Evolutionary conservation across 1,140 invertebrate genomes (phyloP).

Genomic region (Caenorhabditis brenneri): DNA sequence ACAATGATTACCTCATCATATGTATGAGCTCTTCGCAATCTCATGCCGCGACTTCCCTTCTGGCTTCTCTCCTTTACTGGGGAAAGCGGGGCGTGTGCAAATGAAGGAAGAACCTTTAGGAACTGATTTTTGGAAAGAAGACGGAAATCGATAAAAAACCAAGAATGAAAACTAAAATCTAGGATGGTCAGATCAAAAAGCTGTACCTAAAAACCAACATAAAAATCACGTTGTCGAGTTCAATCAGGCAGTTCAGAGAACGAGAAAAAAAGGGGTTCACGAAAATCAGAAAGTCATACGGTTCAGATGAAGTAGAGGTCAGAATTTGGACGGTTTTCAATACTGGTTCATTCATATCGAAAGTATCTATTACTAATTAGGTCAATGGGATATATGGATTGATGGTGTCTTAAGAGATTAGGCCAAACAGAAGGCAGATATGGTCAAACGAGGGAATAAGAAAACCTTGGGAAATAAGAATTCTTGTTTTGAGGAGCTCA

Average conservation of each 20-base stretch:
- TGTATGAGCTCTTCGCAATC: slow-evolving; percentile 34
- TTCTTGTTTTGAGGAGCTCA: too few species aligned
- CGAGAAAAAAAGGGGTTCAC: slow-evolving; percentile 21
- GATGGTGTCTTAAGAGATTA: not conserved
- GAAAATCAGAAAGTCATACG: not conserved
- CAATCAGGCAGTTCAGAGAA: not conserved
- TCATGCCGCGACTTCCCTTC: not conserved
- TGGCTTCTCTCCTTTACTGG: not conserved
- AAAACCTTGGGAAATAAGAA: too few species aligned
- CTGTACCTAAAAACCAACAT: too few species aligned
- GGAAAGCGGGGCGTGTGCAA: not conserved
- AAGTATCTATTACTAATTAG: slow-evolving; percentile 19
- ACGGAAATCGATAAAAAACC: not conserved
- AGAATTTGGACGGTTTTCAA: not conserved
- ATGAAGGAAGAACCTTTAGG: not conserved
- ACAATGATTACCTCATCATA: slow-evolving; percentile 13
- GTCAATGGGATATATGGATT: not conserved
- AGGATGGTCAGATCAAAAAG: too few species aligned
- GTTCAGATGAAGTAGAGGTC: not conserved
- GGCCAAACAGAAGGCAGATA: not conserved
- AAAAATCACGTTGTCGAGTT: too few species aligned
- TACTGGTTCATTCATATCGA: not conserved
- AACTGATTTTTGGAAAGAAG: not conserved
- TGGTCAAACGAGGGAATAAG: too few species aligned
- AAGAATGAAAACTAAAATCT: not conserved